phyloP scores from a whole-genome alignment of 2,113 vertebrate genomes.

The Odontesthes bonariensis region DNA sequence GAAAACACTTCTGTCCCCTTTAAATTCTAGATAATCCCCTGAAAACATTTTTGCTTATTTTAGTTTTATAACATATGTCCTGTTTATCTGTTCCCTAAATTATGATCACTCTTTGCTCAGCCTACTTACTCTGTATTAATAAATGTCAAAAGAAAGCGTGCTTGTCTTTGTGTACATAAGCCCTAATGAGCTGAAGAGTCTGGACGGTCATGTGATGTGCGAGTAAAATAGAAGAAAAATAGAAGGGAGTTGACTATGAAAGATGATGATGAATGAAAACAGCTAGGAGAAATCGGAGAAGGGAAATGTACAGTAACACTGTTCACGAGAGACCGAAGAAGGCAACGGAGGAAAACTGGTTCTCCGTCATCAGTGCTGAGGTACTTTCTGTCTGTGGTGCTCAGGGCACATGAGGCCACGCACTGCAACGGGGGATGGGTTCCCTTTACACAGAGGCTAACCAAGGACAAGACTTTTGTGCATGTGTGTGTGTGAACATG shows the following conservation, averaged over 20 bases:
- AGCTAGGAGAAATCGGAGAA: constrained; percentile 8
- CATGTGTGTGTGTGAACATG: constrained; percentile 1
- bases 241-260: constrained; percentile 39
- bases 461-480: constrained; percentile 51
- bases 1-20: too few species aligned
- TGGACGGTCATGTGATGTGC: background rate
- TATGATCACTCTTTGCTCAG: background rate
- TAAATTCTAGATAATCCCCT: background rate
- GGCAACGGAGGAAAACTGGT: constrained; percentile 16
- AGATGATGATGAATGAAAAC: constrained; percentile 39
- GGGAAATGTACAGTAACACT: background rate
- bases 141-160: background rate
- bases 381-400: constrained; percentile 31
- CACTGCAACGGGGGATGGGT: constrained; percentile 26
- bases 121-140: background rate
- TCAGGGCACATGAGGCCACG: constrained; percentile 18
- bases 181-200: too few species aligned
- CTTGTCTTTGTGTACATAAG: background rate
- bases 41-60: background rate
- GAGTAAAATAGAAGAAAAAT: constrained; percentile 6
- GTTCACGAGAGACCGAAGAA: background rate
- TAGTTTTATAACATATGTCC: background rate
- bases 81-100: background rate
- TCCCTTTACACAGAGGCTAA: constrained; percentile 44
- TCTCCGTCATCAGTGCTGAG: constrained; percentile 11